Conservation (phyloP, 2,888 invertebrate species). For the Latrodectus hesperus region DNA sequence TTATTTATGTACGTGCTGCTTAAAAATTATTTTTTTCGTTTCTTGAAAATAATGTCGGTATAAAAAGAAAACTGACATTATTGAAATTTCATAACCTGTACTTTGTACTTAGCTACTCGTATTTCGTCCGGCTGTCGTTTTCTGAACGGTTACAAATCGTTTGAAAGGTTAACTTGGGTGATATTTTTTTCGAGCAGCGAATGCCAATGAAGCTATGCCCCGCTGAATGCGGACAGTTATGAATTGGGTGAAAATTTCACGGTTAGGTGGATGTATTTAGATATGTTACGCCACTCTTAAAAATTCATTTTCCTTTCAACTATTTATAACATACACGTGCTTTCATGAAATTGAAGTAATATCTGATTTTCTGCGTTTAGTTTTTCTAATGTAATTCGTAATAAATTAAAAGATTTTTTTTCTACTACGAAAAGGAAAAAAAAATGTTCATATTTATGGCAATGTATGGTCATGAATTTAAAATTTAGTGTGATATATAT, state of each 20-base stretch:
- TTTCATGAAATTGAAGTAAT: too few species aligned
- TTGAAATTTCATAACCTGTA: conserved; percentile 55
- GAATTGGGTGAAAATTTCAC: background rate
- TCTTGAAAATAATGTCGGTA: too few species aligned
- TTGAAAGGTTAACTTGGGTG: background rate
- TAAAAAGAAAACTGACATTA: conserved; percentile 13
- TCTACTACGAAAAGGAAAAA: too few species aligned
- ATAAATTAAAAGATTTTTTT: too few species aligned
- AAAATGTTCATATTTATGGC: too few species aligned
- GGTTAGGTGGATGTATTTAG: background rate
- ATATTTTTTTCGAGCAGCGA: background rate
- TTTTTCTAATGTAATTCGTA: too few species aligned
- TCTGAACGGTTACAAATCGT: background rate
- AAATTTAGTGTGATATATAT: too few species aligned
- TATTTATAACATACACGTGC: background rate
- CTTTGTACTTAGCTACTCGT: conserved; percentile 11
- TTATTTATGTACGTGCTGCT: conserved; percentile 41
- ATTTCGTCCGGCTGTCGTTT: background rate
- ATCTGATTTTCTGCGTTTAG: too few species aligned
- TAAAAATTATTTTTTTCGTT: background rate
- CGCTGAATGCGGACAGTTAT: background rate
- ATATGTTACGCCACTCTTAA: background rate
- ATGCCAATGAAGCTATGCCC: background rate
- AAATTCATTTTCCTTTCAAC: background rate
- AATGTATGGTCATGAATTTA: too few species aligned